Evolutionary conservation across 2,797 vertebrate species (phyloP).

Genomic region (Acipenser ruthenus): DNA sequence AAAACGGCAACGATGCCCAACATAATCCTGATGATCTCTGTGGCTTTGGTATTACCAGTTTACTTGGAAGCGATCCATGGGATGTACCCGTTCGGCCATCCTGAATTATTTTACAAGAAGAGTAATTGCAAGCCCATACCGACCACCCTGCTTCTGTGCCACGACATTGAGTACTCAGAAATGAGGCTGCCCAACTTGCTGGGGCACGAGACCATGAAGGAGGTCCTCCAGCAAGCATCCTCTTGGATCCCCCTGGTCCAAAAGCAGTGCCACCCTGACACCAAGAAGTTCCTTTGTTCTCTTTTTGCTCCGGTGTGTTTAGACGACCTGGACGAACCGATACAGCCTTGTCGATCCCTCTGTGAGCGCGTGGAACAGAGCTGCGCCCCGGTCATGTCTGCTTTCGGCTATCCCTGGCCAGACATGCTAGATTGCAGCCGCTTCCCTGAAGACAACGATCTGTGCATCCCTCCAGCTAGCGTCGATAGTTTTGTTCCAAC

Average conservation of each 20-base stretch:
- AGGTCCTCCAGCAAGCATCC: conserved; percentile 89
- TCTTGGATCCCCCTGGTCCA: conserved; percentile 95
- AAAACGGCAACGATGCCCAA: conserved; percentile 31
- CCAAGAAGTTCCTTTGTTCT: conserved; percentile 92
- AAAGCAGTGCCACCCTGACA: conserved; percentile 92
- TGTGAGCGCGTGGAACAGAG: conserved; percentile 82
- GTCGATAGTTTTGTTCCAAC: conserved; percentile 64
- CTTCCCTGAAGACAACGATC: conserved; percentile 87
- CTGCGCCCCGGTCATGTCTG: conserved; percentile 92
- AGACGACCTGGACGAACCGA: conserved; percentile 87
- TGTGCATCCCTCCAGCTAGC: conserved; percentile 84
- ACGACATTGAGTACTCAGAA: conserved; percentile 87
- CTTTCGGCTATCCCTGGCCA: conserved; percentile 94
- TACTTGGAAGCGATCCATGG: conserved; percentile 66
- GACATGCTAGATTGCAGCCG: conserved; percentile 89
- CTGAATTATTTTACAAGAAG: conserved; percentile 79
- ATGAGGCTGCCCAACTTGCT: conserved; percentile 96
- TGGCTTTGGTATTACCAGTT: conserved; percentile 42
- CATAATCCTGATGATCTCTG: conserved; percentile 46
- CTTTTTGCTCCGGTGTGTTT: conserved; percentile 94
- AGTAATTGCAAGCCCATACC: conserved; percentile 90
- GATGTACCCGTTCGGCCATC: conserved; percentile 78
- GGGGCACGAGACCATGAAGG: conserved; percentile 91
- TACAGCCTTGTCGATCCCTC: conserved; percentile 88
- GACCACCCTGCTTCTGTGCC: conserved; percentile 76